Base-by-base conservation (phyloP, 2,797 vertebrate genomes). In the Chiloscyllium punctatum region DNA sequence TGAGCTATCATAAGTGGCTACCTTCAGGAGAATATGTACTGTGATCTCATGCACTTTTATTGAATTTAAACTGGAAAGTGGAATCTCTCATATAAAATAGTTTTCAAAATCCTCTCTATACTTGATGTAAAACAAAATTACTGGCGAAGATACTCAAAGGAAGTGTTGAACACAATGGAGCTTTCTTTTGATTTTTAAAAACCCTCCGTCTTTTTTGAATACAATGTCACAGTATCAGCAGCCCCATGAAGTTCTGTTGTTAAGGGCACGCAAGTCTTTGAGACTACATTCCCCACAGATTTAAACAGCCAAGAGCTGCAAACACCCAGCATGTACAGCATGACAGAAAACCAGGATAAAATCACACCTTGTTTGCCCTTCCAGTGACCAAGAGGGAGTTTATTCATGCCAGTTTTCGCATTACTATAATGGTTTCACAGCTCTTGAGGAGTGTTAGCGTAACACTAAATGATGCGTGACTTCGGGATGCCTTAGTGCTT, bases 321-420 rank as follows among this genome's bases (percentile, higher is more conserved):
- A 95, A 95, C 94, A 95, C 96, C 95, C 96, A 96, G 96, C 95
- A 96, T 96, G 97, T 97, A 96, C 79, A 96, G 95, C 27, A 74
- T 48, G 62, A 95, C 87, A 96, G 91, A 25, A 74, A 27, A 25
- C 95, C 95, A 96, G 96, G 96, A 97, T 95, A 33, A 95, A 96
- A 92, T 95, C 96, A 97, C 98, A 97, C 98, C 98, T 98, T 98
- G 98, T 98, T 98, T 97, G 98, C 98, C 98, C 98, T 99, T 99
- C 98, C 97, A 97, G 96, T 98, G 98, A 98, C 97, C 98, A 97
- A 96, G 97, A 97, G 97, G 97, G 97, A 97, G 98, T 97, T 96
- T 97, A 97, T 97, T 97, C 97, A 96, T 96, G 95, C 95, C 66
- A 71, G 79, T 51, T 96, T 95, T 95, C 94, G 96, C 97, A 98